A percentile compares a stretch with the other conserved stretches of the same genome.
Evolutionary conservation across 2,888 invertebrate genomes (phyloP).

Genomic region (Cremastinae sp.): DNA sequence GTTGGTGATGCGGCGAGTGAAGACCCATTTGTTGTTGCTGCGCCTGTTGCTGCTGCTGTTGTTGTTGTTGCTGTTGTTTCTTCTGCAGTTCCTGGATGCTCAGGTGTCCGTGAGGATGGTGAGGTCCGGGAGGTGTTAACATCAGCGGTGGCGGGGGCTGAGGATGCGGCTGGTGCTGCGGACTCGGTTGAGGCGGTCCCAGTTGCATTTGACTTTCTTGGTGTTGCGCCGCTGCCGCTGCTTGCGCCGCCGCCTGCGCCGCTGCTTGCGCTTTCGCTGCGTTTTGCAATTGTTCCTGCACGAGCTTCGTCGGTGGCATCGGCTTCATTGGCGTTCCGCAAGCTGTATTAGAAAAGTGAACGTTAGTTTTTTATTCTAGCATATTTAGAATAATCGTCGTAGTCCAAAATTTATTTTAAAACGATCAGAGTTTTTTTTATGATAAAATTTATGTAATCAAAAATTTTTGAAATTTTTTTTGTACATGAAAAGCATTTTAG

Average conservation of each 20-base stretch:
- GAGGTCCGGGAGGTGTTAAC: conserved; percentile 88
- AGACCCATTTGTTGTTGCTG: conserved; percentile 82
- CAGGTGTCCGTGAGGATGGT: conserved; percentile 86
- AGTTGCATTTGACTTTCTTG: conserved; percentile 77
- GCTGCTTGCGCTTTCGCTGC: conserved; percentile 78
- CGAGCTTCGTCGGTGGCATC: conserved; percentile 90
- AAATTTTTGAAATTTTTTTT: no score
- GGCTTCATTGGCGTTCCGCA: conserved; percentile 85
- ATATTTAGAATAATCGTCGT: conserved; percentile 5
- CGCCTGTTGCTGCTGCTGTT: conserved; percentile 80
- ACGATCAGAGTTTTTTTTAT: no score
- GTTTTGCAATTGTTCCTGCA: conserved; percentile 80
- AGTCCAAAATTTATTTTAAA: conserved; percentile 65
- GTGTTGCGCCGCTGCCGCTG: conserved; percentile 74
- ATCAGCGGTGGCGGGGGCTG: conserved; percentile 84
- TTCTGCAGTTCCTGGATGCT: conserved; percentile 85
- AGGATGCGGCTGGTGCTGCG: conserved; percentile 74
- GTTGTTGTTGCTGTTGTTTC: conserved; percentile 82
- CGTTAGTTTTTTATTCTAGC: background rate
- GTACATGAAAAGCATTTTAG: no score
- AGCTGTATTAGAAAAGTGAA: conserved; percentile 78
- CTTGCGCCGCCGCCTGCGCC: conserved; percentile 76
- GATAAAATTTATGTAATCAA: no score
- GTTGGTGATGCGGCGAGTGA: conserved; percentile 84
- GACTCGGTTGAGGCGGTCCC: conserved; percentile 76